These are phyloP conservation scores for Rhagoletis pomonella DNA, from an alignment of 1,140 invertebrate species.

Conservation along the genomic window DNA sequence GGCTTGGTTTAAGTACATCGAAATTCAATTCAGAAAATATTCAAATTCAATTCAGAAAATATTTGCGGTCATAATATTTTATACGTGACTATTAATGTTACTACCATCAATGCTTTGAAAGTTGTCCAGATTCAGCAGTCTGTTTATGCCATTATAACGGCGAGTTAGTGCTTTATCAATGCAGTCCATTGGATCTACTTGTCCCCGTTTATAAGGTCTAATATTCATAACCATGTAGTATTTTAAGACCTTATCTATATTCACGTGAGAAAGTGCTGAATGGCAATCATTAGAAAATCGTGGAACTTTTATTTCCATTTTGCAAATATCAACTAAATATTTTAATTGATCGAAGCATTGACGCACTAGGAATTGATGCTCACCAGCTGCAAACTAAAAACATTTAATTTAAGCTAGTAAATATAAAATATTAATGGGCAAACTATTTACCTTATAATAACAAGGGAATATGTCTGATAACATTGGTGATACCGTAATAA, in stretches of 20 bases:
- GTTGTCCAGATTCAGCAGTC: constrained; percentile 62
- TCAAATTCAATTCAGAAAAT: no score
- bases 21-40: no score
- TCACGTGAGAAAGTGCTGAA: constrained; percentile 3
- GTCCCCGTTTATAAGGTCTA: constrained; percentile 59
- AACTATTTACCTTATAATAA: constrained; percentile 66
- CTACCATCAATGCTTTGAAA: constrained; percentile 61
- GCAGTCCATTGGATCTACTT: constrained; percentile 62
- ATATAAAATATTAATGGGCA: background rate
- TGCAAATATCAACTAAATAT: constrained; percentile 60
- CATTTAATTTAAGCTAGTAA: background rate
- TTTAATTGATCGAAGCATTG: constrained; percentile 67
- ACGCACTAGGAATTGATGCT: constrained; percentile 67
- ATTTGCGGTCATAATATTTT: no score
- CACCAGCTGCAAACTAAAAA: constrained; percentile 58
- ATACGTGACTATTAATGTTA: no score
- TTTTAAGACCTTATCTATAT: constrained; percentile 44
- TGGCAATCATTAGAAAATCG: background rate
- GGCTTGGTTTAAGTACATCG: no score
- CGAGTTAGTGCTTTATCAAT: constrained; percentile 61
- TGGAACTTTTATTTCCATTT: constrained; percentile 64
- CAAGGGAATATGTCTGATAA: constrained; percentile 68
- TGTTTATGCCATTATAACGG: constrained; percentile 62
- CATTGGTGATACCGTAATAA: constrained; percentile 57
- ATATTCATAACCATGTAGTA: constrained; percentile 68